phyloP scores from a whole-genome alignment of 2,797 vertebrate genomes.

The Platalea minor region DNA sequence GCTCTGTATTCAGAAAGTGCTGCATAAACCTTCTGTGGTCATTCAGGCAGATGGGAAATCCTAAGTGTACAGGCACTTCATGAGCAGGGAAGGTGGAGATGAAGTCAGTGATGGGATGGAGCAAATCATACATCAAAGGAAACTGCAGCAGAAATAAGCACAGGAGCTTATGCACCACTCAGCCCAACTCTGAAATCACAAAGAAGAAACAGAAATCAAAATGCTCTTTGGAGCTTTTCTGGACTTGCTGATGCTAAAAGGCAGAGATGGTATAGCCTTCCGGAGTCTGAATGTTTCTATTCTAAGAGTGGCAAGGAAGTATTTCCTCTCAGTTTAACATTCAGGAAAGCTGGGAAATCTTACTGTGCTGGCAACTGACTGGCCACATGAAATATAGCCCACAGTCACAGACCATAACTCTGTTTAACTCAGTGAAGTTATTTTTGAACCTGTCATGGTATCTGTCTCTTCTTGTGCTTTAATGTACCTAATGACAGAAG shows the following conservation, averaged over 20 bases:
- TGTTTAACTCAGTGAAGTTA: background rate
- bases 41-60: background rate
- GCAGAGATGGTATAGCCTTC: background rate
- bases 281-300: background rate
- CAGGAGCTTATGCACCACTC: accelerated
- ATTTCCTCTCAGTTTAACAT: background rate
- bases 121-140: background rate
- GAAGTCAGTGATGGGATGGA: background rate
- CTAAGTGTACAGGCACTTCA: background rate
- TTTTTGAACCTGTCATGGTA: background rate
- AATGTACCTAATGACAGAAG: background rate
- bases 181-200: background rate
- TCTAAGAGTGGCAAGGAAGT: background rate
- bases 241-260: background rate
- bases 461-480: background rate
- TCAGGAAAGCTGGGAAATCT: background rate
- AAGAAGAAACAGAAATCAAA: background rate
- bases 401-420: background rate
- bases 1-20: background rate
- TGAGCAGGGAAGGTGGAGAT: background rate
- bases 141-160: background rate
- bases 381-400: background rate
- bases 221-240: background rate
- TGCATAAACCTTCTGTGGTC: background rate
- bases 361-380: background rate